Conservation (phyloP, 37 sponge, comb jelly and placozoan genomes). For the Beroe forskalii region DNA sequence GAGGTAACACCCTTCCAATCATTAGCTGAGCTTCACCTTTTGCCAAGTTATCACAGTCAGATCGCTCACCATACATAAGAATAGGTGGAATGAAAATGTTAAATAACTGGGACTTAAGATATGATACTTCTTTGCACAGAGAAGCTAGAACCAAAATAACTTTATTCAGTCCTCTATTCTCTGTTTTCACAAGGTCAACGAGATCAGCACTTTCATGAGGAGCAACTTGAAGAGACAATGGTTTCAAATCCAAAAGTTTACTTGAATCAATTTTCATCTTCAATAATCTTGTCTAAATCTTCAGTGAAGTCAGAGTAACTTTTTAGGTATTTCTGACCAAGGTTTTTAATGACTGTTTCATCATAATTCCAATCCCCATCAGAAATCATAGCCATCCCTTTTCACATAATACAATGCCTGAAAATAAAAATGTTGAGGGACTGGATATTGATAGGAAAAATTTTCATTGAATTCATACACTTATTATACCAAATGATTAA, state of each 20-base stretch:
- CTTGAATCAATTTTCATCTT: neutral
- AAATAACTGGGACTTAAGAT: slow-evolving; percentile 75
- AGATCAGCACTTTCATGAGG: slow-evolving; percentile 84
- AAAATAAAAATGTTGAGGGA: too few species aligned
- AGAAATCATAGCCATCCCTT: too few species aligned
- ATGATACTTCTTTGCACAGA: slow-evolving; percentile 86
- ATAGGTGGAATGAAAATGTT: slow-evolving; percentile 79
- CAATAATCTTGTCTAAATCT: neutral
- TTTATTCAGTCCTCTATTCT: slow-evolving; percentile 93
- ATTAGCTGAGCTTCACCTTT: slow-evolving; percentile 92
- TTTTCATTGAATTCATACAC: too few species aligned
- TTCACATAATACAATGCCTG: too few species aligned
- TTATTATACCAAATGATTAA: too few species aligned
- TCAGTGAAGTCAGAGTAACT: slow-evolving; percentile 54
- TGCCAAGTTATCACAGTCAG: slow-evolving; percentile 69
- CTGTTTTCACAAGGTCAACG: slow-evolving; percentile 81
- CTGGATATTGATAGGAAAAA: too few species aligned
- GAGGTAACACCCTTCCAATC: slow-evolving; percentile 83
- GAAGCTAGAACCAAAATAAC: slow-evolving; percentile 89
- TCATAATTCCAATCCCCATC: slow-evolving; percentile 61
- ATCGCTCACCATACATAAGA: slow-evolving; percentile 89
- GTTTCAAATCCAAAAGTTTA: slow-evolving; percentile 87
- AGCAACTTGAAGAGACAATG: slow-evolving; percentile 74
- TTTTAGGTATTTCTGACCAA: slow-evolving; percentile 48
- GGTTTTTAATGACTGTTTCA: slow-evolving; percentile 55